Evolutionary conservation across 2,888 invertebrate species (phyloP), one percentile per base, ranked within the genome.

Genomic region (Adela reaumurella): DNA sequence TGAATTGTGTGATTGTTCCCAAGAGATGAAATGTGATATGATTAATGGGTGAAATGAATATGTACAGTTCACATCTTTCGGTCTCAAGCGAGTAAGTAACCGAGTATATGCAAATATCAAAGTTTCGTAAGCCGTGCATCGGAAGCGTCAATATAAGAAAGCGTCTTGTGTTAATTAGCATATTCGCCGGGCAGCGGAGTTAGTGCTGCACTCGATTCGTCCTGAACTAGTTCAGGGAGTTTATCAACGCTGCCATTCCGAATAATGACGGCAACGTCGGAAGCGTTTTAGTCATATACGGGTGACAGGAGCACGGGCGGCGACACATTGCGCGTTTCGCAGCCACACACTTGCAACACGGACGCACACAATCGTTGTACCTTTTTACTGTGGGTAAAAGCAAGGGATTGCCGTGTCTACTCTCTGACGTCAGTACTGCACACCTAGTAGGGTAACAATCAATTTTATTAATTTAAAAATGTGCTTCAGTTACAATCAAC

Each of bases 391-490:
- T 68, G 76, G 74, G 68, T 68, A 71, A 71, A 74, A 73, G 69
- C 70, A 74, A 74, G 70, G 64, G 73, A 74, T 72, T 72, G 74
- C 70, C 64, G 72, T 71, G 69, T 72, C 71, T 72, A 76, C 65
- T 74, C 74, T 74, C 76, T 76, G 74, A 72, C 74, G 67, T 78
- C 77, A 78, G 77, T 71, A 77, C 77, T 64, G 77, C 68, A 77
- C 63, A 77, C 77, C 77, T 78, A 78, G 62, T 71, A 70, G 72
- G 65, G 72, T 64, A 76, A 71, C 24, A 24, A n/a, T n/a, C n/a
- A n/a, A n/a, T n/a, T n/a, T n/a, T n/a, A n/a, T n/a, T n/a, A n/a
- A n/a, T n/a, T n/a, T n/a, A n/a, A n/a, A n/a, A n/a, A n/a, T n/a
- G n/a, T n/a, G n/a, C n/a, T n/a, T n/a, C n/a, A n/a, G n/a, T n/a